phyloP scores from a whole-genome alignment of 1,140 invertebrate genomes.

The Bombus pyrosoma region DNA sequence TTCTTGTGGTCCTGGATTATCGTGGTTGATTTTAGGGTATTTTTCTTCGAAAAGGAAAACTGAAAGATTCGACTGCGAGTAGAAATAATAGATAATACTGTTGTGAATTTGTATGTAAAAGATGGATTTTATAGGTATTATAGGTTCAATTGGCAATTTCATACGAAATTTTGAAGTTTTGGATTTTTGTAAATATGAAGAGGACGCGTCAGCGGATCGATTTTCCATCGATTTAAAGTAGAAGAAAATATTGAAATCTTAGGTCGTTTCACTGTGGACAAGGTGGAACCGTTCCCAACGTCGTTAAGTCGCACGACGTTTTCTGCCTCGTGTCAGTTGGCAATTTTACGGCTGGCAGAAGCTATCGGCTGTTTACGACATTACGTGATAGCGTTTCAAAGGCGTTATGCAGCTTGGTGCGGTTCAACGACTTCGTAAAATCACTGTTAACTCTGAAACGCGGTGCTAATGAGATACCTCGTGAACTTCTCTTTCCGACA shows the following conservation, averaged over 20 bases:
- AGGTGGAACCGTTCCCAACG: neutral
- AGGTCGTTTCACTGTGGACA: neutral
- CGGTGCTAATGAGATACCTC: constrained; percentile 36
- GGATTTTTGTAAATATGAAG: neutral
- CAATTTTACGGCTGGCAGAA: constrained; percentile 52
- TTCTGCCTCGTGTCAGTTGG: constrained; percentile 49
- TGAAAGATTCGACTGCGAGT: too few relatives aligned
- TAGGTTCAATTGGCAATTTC: too few relatives aligned
- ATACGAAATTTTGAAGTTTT: neutral
- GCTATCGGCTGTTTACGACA: constrained; percentile 54
- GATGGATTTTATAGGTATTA: neutral
- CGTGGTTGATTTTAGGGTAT: neutral
- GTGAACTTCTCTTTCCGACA: too few relatives aligned
- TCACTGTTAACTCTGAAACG: constrained; percentile 21
- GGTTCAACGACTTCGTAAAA: constrained; percentile 53
- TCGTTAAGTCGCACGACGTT: constrained; percentile 31
- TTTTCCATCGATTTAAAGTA: neutral
- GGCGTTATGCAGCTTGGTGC: constrained; percentile 29
- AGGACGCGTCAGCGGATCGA: too few relatives aligned
- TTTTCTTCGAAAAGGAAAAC: neutral
- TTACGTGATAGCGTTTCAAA: constrained; percentile 51
- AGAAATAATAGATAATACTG: neutral
- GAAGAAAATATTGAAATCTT: neutral
- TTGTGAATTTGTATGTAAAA: neutral
- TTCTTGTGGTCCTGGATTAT: neutral